Percentiles rank a stretch among this genome's conserved stretches.
These are phyloP conservation scores for Mugil cephalus DNA, from an alignment of 2,113 vertebrate genomes.

Conservation along the genomic window DNA sequence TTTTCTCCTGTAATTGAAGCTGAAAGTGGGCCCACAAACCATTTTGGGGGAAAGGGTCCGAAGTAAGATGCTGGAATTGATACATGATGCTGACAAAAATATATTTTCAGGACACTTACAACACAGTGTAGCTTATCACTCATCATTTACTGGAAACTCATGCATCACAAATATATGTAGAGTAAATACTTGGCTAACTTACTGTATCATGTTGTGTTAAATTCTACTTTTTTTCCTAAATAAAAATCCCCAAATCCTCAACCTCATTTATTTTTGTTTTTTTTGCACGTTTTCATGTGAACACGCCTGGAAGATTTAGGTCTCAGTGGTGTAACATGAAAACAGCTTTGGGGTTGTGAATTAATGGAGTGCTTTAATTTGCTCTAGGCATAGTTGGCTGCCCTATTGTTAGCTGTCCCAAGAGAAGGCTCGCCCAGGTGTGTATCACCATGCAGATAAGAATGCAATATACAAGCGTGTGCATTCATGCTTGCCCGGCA, in stretches of 20 bases:
- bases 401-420: conserved; percentile 46
- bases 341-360: conserved; percentile 49
- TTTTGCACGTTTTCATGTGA: conserved; percentile 10
- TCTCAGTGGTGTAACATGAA: conserved; percentile 9
- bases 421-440: conserved; percentile 27
- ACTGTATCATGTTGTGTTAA: too few relatives aligned
- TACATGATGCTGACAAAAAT: conserved; percentile 17
- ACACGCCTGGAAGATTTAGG: not conserved
- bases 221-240: too few relatives aligned
- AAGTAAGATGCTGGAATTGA: conserved; percentile 17
- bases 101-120: not conserved
- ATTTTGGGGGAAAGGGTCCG: conserved; percentile 10
- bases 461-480: not conserved
- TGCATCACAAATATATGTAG: not conserved
- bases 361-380: conserved; percentile 54
- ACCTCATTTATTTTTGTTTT: not conserved
- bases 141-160: not conserved
- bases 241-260: not conserved
- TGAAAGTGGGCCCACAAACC: conserved; percentile 39
- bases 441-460: conserved; percentile 10
- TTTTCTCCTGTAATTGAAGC: conserved; percentile 65
- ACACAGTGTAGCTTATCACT: not conserved
- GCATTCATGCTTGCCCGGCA: not conserved
- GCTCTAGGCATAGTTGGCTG: conserved; percentile 44
- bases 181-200: too few relatives aligned